phyloP scores from a whole-genome alignment of 37 sponge, comb jelly and placozoan genomes.

The Beroe ovata region DNA sequence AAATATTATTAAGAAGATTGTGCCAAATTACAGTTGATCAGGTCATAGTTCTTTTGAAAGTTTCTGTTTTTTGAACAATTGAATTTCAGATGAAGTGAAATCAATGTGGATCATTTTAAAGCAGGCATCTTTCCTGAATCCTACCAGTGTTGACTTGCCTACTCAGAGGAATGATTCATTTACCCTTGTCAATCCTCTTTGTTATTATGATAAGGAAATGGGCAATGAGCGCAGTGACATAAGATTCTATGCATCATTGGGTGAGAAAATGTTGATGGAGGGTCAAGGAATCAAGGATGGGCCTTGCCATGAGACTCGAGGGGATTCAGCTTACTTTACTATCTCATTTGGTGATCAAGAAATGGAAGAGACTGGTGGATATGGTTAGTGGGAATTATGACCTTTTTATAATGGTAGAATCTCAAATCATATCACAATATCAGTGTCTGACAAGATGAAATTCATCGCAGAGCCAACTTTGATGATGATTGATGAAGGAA shows the following conservation, averaged over 20 bases:
- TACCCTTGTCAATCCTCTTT: conserved; percentile 19
- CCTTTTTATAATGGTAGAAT: too few species aligned
- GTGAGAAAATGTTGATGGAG: conserved; percentile 6
- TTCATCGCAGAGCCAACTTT: background rate
- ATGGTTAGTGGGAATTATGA: too few species aligned
- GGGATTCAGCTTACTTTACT: conserved; percentile 51
- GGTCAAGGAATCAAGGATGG: background rate
- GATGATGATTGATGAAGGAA: background rate
- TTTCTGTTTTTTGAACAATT: background rate
- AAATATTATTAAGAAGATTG: too few species aligned
- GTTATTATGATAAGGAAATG: conserved; percentile 28
- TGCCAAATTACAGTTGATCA: too few species aligned
- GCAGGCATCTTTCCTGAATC: conserved; percentile 11
- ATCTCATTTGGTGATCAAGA: conserved; percentile 51
- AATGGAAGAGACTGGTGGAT: background rate
- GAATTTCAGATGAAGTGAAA: conserved; percentile 48
- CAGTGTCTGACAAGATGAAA: too few species aligned
- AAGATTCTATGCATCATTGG: conserved; percentile 29
- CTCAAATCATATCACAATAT: too few species aligned
- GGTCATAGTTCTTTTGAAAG: too few species aligned
- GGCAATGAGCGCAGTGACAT: conserved; percentile 54
- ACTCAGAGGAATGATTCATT: conserved; percentile 13
- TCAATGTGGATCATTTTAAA: conserved; percentile 38
- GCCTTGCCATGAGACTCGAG: background rate
- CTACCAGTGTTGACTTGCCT: conserved; percentile 26